Evolutionary conservation across 2,888 invertebrate genomes (phyloP).

Genomic region (Mayetiola destructor): DNA sequence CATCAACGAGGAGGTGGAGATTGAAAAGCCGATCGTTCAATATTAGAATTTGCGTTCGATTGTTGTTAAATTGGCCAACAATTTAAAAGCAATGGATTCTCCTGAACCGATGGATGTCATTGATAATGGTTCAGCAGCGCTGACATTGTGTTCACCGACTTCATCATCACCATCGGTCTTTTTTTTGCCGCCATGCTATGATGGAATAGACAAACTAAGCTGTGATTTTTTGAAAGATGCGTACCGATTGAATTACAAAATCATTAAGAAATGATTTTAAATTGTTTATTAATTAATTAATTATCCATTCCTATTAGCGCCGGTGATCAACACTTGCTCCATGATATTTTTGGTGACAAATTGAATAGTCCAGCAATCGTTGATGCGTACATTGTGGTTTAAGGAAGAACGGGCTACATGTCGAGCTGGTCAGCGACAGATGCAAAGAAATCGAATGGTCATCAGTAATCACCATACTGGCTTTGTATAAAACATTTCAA

Average conservation of each 20-base stretch:
- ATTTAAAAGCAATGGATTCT: neutral
- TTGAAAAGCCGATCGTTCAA: neutral
- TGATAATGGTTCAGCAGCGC: too few species aligned
- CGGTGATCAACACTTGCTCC: slow-evolving; percentile 1
- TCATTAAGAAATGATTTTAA: neutral
- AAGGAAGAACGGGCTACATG: slow-evolving; percentile 8
- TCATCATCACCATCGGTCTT: too few species aligned
- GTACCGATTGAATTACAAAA: neutral
- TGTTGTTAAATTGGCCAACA: neutral
- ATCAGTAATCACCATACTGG: too few species aligned
- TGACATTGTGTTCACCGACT: too few species aligned
- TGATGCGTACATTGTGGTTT: neutral
- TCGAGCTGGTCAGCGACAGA: neutral
- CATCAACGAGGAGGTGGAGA: neutral
- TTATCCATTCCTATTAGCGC: neutral
- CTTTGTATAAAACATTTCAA: too few species aligned
- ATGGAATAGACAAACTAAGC: too few species aligned
- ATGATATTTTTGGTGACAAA: slow-evolving; percentile 1
- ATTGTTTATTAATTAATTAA: neutral
- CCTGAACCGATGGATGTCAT: neutral
- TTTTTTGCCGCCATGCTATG: too few species aligned
- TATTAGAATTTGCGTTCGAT: neutral
- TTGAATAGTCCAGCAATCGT: neutral
- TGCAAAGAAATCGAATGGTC: too few species aligned
- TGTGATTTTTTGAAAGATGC: too few species aligned